Percentiles rank a stretch among this genome's conserved stretches.
Evolutionary conservation across 2,797 vertebrate genomes (phyloP).

Genomic region (Scyliorhinus canicula): DNA sequence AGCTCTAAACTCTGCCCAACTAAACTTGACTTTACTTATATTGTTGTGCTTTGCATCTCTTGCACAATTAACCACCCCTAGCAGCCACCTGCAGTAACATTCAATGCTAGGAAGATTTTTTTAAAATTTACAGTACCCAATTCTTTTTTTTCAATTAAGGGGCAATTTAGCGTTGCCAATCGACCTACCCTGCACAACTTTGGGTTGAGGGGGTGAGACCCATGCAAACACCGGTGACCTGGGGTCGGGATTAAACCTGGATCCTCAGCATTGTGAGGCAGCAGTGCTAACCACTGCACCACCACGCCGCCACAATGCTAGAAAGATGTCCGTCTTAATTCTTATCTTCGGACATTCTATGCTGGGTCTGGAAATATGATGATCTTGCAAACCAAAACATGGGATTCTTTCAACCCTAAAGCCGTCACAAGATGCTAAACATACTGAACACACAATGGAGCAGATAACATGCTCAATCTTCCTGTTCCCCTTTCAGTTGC

Average conservation of each 20-base stretch:
- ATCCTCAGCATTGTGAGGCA: too few relatives aligned
- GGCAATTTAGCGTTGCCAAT: too few relatives aligned
- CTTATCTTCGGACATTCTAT: not conserved
- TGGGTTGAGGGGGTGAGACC: too few relatives aligned
- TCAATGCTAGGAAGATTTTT: slow-evolving; percentile 5
- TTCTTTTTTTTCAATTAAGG: too few relatives aligned
- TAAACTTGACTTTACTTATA: not conserved
- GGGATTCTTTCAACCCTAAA: not conserved
- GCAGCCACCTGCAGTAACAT: not conserved
- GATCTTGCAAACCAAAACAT: not conserved
- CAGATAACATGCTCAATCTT: too few relatives aligned
- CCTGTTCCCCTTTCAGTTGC: not conserved
- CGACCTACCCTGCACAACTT: too few relatives aligned
- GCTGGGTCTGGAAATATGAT: not conserved
- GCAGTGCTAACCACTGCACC: too few relatives aligned
- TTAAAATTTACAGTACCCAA: too few relatives aligned
- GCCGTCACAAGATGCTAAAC: not conserved
- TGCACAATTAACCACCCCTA: not conserved
- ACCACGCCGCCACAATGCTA: too few relatives aligned
- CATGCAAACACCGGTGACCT: too few relatives aligned
- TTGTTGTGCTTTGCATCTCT: not conserved
- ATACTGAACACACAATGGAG: not conserved
- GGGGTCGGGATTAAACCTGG: too few relatives aligned
- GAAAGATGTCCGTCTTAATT: not conserved
- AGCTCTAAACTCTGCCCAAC: not conserved